A percentile compares a stretch with the other conserved stretches of the same genome.
Conservation (phyloP, 2,888 invertebrate species). For the Bimastos eiseni region DNA sequence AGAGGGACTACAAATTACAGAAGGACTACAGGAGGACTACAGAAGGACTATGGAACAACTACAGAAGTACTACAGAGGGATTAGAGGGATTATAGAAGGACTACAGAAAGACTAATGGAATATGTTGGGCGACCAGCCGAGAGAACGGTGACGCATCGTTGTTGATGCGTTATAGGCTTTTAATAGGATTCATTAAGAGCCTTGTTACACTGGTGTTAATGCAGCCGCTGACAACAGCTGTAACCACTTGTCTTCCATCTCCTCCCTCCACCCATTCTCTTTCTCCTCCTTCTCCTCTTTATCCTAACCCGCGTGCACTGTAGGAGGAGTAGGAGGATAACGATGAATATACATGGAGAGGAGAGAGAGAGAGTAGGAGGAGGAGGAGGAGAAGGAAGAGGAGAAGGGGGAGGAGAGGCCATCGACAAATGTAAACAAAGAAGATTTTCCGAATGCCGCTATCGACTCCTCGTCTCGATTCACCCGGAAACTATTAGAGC, state of each 20-base stretch:
- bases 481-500: neutral
- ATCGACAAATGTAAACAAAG: neutral
- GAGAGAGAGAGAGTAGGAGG: neutral
- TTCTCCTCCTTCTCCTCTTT: neutral
- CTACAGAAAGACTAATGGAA: neutral
- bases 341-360: neutral
- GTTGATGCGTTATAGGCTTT: neutral
- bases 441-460: no score
- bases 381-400: neutral
- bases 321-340: neutral
- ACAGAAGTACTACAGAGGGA: no score
- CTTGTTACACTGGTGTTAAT: neutral
- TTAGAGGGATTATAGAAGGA: no score
- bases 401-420: neutral
- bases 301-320: neutral
- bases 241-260: neutral
- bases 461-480: neutral
- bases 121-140: neutral
- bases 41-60: no score
- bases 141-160: conserved; percentile 8
- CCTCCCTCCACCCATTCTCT: neutral
- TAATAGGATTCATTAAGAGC: conserved; percentile 6
- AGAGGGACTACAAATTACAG: no score
- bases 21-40: neutral
- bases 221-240: conserved; percentile 13